Base-by-base conservation (phyloP, 2,797 vertebrate species). In the Coluber constrictor region DNA sequence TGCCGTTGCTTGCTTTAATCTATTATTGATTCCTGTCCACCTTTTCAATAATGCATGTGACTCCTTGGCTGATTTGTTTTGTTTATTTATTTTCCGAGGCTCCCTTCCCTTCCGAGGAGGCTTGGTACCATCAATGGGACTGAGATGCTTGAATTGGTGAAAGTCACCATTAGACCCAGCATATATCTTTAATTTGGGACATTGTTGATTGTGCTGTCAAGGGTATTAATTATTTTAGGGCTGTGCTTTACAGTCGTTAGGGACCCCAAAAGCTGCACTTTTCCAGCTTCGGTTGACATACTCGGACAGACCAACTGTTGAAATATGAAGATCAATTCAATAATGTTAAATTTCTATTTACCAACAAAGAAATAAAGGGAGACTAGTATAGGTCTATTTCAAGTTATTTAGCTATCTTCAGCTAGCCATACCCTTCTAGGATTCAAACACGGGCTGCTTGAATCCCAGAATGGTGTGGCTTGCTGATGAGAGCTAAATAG, bases 1-100 rank as follows among this genome's bases (percentile, higher is more conserved):
- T 94, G 92, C 12, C 43, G 93, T 1, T 88, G 51, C 89, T 96
- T 56, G 63, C 94, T 89, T 94, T 94, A 95, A 92, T 93, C 94
- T 94, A 23, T 90, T 92, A 95, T 95, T 92, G 93, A 97, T 94
- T 92, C 23, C 90, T 92, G 51, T 47, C 60, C 63, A 5, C 66
- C 63, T 94, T 94, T 89, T 90, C 86, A 90, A 94, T 93, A 95
- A 94, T 88, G 4, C 92, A 93, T 43, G 23, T 4, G 15, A 8
- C 11, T 90, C 86, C 90, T 32, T 6, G 51, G 88, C 87, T 86
- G 70, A 10, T 43, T 43, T 79, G 70, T 79, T 79, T 79, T 43
- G 16, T 79, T 93, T 93, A 7, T 47, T 90, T 12, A 63, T 90
- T 92, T 43, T 25, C 0, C 55, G n/a, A 86, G 12, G 29, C 11